Evolutionary conservation across 2,113 vertebrate species (phyloP), one percentile per base, ranked within the genome.

Genomic region (Bos taurus): DNA sequence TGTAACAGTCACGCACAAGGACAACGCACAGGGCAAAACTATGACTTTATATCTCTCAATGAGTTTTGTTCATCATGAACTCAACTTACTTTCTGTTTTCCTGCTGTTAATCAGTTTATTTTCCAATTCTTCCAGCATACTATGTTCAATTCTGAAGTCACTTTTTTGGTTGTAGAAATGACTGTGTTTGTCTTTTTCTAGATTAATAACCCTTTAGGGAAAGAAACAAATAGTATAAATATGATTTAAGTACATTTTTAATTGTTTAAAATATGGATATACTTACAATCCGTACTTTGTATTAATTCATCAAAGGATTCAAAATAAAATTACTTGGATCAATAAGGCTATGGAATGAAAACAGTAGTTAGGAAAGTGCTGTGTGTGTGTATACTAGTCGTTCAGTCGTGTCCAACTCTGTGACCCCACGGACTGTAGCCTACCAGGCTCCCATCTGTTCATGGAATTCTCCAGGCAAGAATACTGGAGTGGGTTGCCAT

Each of bases 171-270:
- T 99, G 98, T 99, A 99, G 95, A 99, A 98, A 91, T 96, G 98
- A 93, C 98, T 92, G n/a, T 84, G 98, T 97, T 98, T 99, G 92
- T 99, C 99, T 98, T 99, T 99, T 98, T 99, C 99, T 94, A 99
- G 97, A 98, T 99, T 99, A 89, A 98, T 98, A 98, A 99, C 98
- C 98, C 99, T 99, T 97, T 48, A 96, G 14, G 80, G 94, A 98
- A 97, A 98, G 90, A 98, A 97, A 98, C 33, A 94, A 96, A 97
- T 80, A 77, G 67, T 62, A 78, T 93, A 52, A 80, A n/a, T 94
- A 64, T 52, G 36, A 94, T 21, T 89, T 77, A 91, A 56, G 71
- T 95, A 30, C 10, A 96, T 90, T 97, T 97, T 93, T 59, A 93
- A 81, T 94, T 83, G n/a, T 56, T 97, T 90, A 85, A 94, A 91